A percentile compares a stretch with the other conserved stretches of the same genome.
phyloP scores from a whole-genome alignment of 2,113 vertebrate species.

The Tragelaphus imberbis region DNA sequence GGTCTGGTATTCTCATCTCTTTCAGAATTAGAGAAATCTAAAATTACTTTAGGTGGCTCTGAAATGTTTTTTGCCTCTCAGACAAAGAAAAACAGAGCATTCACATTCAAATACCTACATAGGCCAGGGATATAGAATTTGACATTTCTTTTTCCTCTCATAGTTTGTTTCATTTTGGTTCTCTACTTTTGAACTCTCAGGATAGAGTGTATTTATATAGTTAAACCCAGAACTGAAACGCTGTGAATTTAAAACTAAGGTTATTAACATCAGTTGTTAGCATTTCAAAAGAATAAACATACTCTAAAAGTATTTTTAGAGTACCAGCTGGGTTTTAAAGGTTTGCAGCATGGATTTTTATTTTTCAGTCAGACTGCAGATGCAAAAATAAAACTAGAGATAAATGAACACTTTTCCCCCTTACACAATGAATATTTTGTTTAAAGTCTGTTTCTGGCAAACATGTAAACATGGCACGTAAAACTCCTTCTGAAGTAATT shows the following conservation, averaged over 20 bases:
- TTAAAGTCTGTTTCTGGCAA: slow-evolving; percentile 24
- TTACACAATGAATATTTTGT: not conserved
- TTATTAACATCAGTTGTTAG: not conserved
- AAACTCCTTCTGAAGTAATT: not conserved
- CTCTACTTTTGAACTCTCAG: slow-evolving; percentile 6
- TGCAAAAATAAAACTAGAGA: not conserved
- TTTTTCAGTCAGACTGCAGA: not conserved
- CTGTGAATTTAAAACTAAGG: slow-evolving; percentile 1
- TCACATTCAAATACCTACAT: not conserved
- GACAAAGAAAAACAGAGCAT: slow-evolving; percentile 9
- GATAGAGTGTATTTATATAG: not conserved
- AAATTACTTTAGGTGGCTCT: not conserved
- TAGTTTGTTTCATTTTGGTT: not conserved
- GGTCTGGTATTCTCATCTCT: too few relatives aligned
- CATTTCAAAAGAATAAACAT: not conserved
- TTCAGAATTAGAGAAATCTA: not conserved
- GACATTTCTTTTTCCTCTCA: not conserved
- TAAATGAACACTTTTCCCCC: not conserved
- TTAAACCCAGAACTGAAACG: not conserved
- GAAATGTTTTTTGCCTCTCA: slow-evolving; percentile 17
- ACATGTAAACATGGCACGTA: not conserved
- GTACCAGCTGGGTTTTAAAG: not conserved
- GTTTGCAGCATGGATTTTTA: not conserved
- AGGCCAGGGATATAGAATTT: not conserved
- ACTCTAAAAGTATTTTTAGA: not conserved